Percentiles rank a stretch among this genome's conserved stretches.
These are phyloP conservation scores for Latrodectus hesperus DNA, from an alignment of 2,888 invertebrate species.

Conservation along the genomic window DNA sequence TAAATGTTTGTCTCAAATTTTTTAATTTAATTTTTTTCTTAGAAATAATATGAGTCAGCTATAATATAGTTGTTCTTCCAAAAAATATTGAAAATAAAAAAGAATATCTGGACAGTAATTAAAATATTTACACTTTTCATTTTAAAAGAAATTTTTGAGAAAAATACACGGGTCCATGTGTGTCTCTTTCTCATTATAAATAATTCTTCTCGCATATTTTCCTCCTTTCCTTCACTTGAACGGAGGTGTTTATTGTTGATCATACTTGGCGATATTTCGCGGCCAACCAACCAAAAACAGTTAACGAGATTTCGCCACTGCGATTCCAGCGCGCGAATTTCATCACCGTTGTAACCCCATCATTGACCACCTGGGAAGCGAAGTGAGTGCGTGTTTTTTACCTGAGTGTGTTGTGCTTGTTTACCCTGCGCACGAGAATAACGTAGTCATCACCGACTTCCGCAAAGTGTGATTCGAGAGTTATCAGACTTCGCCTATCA, in stretches of 20 bases:
- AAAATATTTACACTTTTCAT: no score
- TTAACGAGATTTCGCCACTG: neutral
- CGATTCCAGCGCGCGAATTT: slow-evolving; percentile 1
- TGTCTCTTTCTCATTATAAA: neutral
- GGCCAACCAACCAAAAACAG: slow-evolving; percentile 25
- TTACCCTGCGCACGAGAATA: neutral
- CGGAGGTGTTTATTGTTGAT: no score
- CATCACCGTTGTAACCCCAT: slow-evolving; percentile 47
- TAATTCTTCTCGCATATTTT: neutral
- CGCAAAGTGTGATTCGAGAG: neutral
- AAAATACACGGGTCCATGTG: neutral
- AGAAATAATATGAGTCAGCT: no score
- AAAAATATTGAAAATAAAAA: no score
- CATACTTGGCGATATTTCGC: slow-evolving; percentile 34
- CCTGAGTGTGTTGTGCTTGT: neutral
- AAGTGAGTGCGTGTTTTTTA: slow-evolving; percentile 17
- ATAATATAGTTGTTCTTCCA: no score
- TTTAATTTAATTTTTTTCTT: no score
- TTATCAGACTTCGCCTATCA: neutral
- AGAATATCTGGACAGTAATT: no score
- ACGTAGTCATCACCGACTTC: neutral
- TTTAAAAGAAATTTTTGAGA: neutral
- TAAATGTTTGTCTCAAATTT: no score
- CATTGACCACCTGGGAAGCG: slow-evolving; percentile 62
- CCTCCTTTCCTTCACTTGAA: no score